Base-by-base conservation (phyloP, 2,797 vertebrate species). In the Philypnodon macrostomus region DNA sequence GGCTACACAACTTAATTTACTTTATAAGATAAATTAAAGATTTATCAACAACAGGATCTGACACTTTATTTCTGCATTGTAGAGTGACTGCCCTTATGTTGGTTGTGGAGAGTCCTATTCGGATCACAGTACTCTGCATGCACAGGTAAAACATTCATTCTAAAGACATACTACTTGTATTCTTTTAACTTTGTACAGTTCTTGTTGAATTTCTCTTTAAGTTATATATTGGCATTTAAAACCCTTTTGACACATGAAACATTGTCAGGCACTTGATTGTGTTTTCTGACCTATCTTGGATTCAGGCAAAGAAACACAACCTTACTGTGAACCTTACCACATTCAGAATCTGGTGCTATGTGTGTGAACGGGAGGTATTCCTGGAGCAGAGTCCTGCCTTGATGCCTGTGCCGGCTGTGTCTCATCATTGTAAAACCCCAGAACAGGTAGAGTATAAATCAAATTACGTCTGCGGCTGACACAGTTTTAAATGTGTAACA, bases 251-350 rank as follows among this genome's bases (percentile, higher is more conserved):
- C 26, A 27, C 9, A 27, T 27, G 9, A 5, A 27, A 27, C 5
- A 23, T 6, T 8, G 8, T 8, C 5, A 27, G 26, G 12, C 9
- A 29, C 4, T 4, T 29, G 8, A 10, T 7, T 14, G 12, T 39
- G 2, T 7, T 39, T n/a, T 23, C 11, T 23, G 23, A 39, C 17
- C 19, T 12, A 12, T 37, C 13, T 42, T n/a, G 17, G 32, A 35
- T 44, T 14, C 12, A 99, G 97, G 79, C 81, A 1, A 95, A 93
- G 79, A 93, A 94, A 77, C 97, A 99, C 90, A 93, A 95, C 88
- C 88, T 99, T 86, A 98, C 96, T 0, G 96, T 99, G 75, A 99
- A 99, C 58, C 86, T 99, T 85, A 98, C 96, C 5, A 99, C 97
- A 0, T 94, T 97, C 77, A 92, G 97, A 0, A 85, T 98, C 63